Evolutionary conservation across 2,888 invertebrate genomes (phyloP).

Genomic region (Trichopria drosophilae): DNA sequence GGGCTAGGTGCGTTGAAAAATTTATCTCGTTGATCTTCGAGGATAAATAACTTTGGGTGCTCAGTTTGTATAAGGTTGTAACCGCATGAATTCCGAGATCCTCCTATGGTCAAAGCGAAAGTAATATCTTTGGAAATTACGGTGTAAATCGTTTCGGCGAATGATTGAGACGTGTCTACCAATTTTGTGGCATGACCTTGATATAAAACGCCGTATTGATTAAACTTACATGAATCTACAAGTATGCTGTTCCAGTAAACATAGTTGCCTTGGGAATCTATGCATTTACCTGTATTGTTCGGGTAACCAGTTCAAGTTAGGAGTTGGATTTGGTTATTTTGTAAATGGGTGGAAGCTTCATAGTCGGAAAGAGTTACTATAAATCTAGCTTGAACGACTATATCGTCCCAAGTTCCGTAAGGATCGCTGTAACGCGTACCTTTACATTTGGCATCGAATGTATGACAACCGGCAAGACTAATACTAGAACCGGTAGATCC

Average conservation of each 20-base stretch:
- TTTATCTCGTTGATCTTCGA: no score
- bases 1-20: conserved; percentile 4
- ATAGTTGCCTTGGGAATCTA: no score
- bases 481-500: no score
- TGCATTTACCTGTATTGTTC: no score
- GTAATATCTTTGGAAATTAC: conserved; percentile 23
- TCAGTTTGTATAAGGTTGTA: conserved; percentile 28
- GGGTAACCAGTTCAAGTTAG: neutral
- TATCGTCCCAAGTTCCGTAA: conserved; percentile 6
- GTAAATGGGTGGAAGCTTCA: neutral
- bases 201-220: conserved; percentile 32
- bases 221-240: conserved; percentile 18
- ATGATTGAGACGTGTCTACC: neutral
- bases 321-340: neutral
- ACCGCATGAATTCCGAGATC: no score
- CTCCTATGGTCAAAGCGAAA: conserved; percentile 25
- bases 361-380: conserved; percentile 8
- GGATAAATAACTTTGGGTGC: conserved; percentile 31
- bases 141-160: conserved; percentile 18
- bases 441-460: no score
- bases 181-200: conserved; percentile 30
- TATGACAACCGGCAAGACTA: no score
- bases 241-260: no score
- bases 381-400: conserved; percentile 1
- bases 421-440: no score